phyloP scores from a whole-genome alignment of 2,888 invertebrate species.

The Platynereis dumerilii region DNA sequence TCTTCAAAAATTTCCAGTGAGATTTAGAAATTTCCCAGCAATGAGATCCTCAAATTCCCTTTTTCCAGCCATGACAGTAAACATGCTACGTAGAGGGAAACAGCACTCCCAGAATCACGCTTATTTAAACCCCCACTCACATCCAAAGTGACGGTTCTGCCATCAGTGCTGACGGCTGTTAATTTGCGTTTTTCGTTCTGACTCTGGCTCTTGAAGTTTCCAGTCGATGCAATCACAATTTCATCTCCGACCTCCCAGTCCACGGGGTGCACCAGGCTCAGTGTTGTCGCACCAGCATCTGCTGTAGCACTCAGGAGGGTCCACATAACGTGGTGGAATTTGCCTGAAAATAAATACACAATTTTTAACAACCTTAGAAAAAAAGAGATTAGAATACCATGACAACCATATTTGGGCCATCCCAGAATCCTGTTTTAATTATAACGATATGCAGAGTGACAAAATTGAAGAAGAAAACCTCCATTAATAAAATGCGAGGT shows the following conservation, averaged over 20 bases:
- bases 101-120: too few species aligned
- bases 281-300: slow-evolving; percentile 38
- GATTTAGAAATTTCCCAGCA: too few species aligned
- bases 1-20: too few species aligned
- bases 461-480: too few species aligned
- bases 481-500: too few species aligned
- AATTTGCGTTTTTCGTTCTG: slow-evolving; percentile 52
- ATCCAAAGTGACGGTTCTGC: slow-evolving; percentile 47
- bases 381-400: too few species aligned
- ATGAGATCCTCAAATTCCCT: too few species aligned
- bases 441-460: not conserved
- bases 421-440: too few species aligned
- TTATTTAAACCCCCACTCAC: not conserved
- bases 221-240: slow-evolving; percentile 58
- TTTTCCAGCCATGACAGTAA: too few species aligned
- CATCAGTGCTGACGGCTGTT: slow-evolving; percentile 42
- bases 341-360: not conserved
- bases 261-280: slow-evolving; percentile 45
- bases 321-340: slow-evolving; percentile 44
- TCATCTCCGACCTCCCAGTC: slow-evolving; percentile 47
- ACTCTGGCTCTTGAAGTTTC: slow-evolving; percentile 47
- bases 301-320: slow-evolving; percentile 45
- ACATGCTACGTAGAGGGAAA: too few species aligned
- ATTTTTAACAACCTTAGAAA: too few species aligned
- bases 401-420: too few species aligned